Percentiles rank a stretch among this genome's conserved stretches.
phyloP scores from a whole-genome alignment of 2,888 invertebrate genomes.

The Drosophila siamana region DNA sequence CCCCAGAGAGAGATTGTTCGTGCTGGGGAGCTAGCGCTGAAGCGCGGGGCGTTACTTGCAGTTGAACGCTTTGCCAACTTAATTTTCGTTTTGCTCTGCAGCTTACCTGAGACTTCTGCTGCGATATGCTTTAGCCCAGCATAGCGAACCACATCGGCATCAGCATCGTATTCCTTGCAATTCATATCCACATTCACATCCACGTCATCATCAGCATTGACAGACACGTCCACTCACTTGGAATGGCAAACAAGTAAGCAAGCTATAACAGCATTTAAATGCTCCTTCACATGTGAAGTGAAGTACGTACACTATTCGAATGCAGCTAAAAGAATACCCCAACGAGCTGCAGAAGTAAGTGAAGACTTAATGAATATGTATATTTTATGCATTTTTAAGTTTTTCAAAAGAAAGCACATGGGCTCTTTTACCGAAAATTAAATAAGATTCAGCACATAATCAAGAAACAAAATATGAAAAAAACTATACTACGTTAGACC shows the following conservation, averaged over 20 bases:
- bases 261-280: slow-evolving; percentile 46
- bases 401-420: neutral
- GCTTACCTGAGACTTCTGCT: slow-evolving; percentile 55
- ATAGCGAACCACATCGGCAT: slow-evolving; percentile 18
- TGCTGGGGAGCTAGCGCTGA: neutral
- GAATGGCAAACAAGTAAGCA: slow-evolving; percentile 54
- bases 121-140: slow-evolving; percentile 24
- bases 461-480: too few relatives aligned
- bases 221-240: slow-evolving; percentile 66
- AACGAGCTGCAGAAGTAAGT: too few relatives aligned
- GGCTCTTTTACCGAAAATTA: too few relatives aligned
- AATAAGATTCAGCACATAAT: too few relatives aligned
- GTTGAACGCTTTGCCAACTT: slow-evolving; percentile 68
- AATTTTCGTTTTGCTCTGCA: slow-evolving; percentile 62
- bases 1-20: neutral
- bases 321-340: too few relatives aligned
- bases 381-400: too few relatives aligned
- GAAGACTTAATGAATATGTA: too few relatives aligned
- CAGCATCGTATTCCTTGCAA: neutral
- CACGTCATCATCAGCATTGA: slow-evolving; percentile 22
- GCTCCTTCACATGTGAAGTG: slow-evolving; percentile 22
- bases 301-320: neutral
- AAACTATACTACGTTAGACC: too few relatives aligned
- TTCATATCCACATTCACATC: neutral
- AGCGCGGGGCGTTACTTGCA: slow-evolving; percentile 49